phyloP scores from a whole-genome alignment of 2,797 vertebrate species.

The Balearica regulorum region DNA sequence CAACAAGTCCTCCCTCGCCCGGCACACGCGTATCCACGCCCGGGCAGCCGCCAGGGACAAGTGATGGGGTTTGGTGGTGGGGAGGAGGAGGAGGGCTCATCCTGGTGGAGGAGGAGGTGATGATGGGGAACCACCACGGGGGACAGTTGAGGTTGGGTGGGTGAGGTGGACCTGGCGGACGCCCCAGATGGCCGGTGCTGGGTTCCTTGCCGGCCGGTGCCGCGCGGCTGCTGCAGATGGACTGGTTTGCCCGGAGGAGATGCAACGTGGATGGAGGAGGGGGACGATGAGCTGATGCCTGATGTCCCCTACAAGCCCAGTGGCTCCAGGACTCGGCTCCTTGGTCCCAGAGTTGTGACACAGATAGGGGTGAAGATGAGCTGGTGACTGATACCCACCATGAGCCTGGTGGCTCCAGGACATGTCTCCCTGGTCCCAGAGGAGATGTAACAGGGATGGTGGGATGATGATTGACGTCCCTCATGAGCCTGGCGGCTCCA shows the following conservation, averaged over 20 bases:
- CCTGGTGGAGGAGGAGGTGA: too few species aligned
- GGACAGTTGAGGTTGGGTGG: not conserved
- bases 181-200: fast-evolving
- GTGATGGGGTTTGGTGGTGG: not conserved
- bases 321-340: not conserved
- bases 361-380: not conserved
- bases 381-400: not conserved
- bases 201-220: not conserved
- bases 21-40: conserved; percentile 69
- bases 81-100: not conserved
- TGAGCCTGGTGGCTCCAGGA: not conserved
- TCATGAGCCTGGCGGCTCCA: not conserved
- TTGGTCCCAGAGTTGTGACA: not conserved
- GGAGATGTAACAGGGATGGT: not conserved
- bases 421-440: not conserved
- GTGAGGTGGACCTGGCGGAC: not conserved
- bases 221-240: not conserved
- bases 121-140: not conserved
- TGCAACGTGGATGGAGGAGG: not conserved
- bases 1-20: conserved; percentile 73
- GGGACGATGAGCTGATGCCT: too few species aligned
- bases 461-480: not conserved
- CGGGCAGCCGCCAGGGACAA: not conserved
- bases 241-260: not conserved
- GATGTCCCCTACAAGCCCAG: not conserved